These are phyloP conservation scores for Leptoclinus maculatus DNA, from an alignment of 2,797 vertebrate genomes.

Conservation along the genomic window DNA sequence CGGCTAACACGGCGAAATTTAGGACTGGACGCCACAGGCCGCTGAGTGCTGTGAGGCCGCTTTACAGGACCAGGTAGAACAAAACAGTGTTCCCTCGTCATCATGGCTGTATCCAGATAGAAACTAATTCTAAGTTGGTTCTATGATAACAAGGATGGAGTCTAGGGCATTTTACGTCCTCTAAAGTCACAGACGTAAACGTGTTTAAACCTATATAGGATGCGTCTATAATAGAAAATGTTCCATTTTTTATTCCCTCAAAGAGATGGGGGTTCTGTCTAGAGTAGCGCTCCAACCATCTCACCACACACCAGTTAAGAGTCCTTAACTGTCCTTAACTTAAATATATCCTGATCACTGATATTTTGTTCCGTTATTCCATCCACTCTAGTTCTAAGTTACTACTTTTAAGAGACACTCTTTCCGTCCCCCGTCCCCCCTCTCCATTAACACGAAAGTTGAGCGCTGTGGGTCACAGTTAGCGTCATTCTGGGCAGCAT, in stretches of 20 bases:
- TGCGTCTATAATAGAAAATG: not conserved
- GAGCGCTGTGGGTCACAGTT: conserved; percentile 56
- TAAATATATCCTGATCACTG: not conserved
- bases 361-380: not conserved
- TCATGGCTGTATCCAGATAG: not conserved
- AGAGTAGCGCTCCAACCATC: not conserved
- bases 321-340: too few species aligned
- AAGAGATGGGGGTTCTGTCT: not conserved
- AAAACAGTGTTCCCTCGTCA: not conserved
- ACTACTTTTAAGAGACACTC: conserved; percentile 19
- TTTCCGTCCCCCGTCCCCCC: not conserved
- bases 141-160: not conserved
- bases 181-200: not conserved
- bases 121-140: not conserved
- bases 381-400: conserved; percentile 1
- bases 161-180: not conserved
- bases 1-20: not conserved
- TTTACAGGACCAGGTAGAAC: not conserved
- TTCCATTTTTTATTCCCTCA: not conserved
- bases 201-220: not conserved
- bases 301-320: not conserved
- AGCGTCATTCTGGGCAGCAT: conserved; percentile 39
- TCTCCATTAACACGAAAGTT: conserved; percentile 29
- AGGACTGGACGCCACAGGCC: not conserved
- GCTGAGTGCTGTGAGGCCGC: not conserved